phyloP scores from a whole-genome alignment of 2,888 invertebrate species.

The Cecidostiba fungosa region DNA sequence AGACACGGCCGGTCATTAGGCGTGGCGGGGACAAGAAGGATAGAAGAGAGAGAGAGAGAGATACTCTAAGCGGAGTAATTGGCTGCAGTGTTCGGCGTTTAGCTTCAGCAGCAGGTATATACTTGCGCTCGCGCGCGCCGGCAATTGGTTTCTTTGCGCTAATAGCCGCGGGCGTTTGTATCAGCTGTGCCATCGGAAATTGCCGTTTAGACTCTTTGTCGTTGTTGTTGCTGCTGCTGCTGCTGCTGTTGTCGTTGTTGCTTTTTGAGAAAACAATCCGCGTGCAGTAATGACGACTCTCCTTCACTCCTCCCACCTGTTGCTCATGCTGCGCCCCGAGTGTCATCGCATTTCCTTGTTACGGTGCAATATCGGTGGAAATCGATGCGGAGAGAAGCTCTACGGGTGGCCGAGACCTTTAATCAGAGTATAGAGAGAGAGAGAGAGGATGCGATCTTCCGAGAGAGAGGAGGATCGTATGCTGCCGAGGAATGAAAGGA shows the following conservation, averaged over 20 bases:
- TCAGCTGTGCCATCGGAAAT: conserved; percentile 29
- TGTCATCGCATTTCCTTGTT: conserved; percentile 43
- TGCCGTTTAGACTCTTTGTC: background rate
- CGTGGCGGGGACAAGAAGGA: conserved; percentile 21
- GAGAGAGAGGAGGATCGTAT: background rate
- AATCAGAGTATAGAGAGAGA: conserved; percentile 14
- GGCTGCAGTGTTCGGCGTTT: background rate
- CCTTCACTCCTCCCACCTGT: background rate
- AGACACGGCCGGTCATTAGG: conserved; percentile 22
- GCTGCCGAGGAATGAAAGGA: conserved; percentile 16
- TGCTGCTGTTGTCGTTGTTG: background rate
- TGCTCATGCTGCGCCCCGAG: background rate
- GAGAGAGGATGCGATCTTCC: background rate
- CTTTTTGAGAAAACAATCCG: conserved; percentile 19
- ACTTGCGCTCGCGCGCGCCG: background rate
- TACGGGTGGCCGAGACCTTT: conserved; percentile 47
- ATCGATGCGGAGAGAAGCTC: conserved; percentile 12
- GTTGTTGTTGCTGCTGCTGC: too few relatives aligned
- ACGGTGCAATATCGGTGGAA: conserved; percentile 18
- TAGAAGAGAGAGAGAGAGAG: background rate
- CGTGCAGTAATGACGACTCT: conserved; percentile 13
- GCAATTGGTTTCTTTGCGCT: conserved; percentile 17
- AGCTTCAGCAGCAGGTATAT: background rate
- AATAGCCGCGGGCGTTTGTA: background rate
- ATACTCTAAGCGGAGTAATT: conserved; percentile 15